Conservation (phyloP, 2,888 invertebrate species). For the Drosophila testacea region DNA sequence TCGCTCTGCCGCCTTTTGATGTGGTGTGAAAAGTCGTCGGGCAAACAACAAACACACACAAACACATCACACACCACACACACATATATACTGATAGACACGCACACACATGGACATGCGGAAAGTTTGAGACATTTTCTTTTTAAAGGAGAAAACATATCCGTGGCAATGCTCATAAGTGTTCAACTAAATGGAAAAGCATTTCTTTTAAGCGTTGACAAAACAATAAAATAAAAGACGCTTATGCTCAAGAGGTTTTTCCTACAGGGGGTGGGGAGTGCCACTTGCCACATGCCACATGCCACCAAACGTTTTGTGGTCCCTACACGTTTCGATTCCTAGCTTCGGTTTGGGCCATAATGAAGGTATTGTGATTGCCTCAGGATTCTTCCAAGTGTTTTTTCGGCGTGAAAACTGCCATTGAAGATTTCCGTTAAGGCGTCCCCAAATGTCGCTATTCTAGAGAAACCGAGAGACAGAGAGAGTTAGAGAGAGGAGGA, state of each 20-base stretch:
- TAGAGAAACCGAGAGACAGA: background rate
- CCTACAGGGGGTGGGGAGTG: constrained; percentile 8
- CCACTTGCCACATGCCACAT: constrained; percentile 38
- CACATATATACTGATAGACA: constrained; percentile 11
- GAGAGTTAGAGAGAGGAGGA: background rate
- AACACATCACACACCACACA: constrained; percentile 13
- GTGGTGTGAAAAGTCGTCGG: constrained; percentile 78
- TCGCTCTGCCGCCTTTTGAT: constrained; percentile 73
- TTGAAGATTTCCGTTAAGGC: constrained; percentile 64
- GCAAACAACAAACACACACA: constrained; percentile 37
- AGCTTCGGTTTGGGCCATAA: constrained; percentile 53
- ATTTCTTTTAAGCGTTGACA: constrained; percentile 80
- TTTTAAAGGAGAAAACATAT: constrained; percentile 65
- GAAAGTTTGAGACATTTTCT: constrained; percentile 62
- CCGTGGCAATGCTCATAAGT: constrained; percentile 76
- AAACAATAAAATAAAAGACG: constrained; percentile 77
- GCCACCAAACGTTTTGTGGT: constrained; percentile 51
- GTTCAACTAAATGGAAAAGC: constrained; percentile 81
- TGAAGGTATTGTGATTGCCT: constrained; percentile 71
- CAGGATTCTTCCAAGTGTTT: constrained; percentile 26
- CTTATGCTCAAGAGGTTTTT: constrained; percentile 62
- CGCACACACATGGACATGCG: constrained; percentile 11
- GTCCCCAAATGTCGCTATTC: constrained; percentile 31
- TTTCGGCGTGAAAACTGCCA: constrained; percentile 68
- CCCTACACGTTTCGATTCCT: constrained; percentile 55